Percentiles rank a stretch among this genome's conserved stretches.
Conservation (phyloP, 1,140 invertebrate genomes). For the Thaumatotibia leucotreta region DNA sequence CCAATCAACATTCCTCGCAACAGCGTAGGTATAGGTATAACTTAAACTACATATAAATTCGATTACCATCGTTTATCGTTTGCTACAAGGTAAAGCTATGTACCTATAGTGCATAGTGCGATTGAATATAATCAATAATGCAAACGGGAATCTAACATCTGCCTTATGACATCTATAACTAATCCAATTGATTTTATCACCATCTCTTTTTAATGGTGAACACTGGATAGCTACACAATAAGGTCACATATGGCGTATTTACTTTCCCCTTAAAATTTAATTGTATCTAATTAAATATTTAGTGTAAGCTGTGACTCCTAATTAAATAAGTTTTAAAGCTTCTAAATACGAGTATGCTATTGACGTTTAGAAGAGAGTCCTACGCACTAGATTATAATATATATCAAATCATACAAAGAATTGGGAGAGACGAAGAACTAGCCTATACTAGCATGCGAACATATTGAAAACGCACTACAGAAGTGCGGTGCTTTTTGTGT, state of each 20-base stretch:
- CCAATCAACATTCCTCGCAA: background rate
- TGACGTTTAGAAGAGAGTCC: constrained; percentile 5
- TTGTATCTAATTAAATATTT: too few species aligned
- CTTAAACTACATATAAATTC: background rate
- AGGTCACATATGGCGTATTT: background rate
- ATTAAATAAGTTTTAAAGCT: background rate
- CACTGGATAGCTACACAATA: background rate
- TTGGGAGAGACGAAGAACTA: too few species aligned
- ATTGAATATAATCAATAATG: background rate
- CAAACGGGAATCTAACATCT: background rate
- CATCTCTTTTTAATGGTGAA: background rate
- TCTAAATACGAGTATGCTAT: background rate
- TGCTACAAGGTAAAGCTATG: constrained; percentile 3
- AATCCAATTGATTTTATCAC: background rate
- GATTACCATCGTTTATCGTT: background rate
- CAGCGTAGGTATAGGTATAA: background rate
- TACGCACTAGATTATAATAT: too few species aligned
- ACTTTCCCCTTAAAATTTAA: background rate
- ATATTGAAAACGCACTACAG: too few species aligned
- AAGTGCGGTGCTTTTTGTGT: too few species aligned
- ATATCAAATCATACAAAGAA: too few species aligned
- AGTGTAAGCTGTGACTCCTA: too few species aligned
- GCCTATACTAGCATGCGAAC: too few species aligned
- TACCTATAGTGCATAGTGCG: constrained; percentile 1
- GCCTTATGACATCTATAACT: background rate